Base-by-base conservation (phyloP, 2,113 vertebrate genomes). In the Urocitellus parryii region DNA sequence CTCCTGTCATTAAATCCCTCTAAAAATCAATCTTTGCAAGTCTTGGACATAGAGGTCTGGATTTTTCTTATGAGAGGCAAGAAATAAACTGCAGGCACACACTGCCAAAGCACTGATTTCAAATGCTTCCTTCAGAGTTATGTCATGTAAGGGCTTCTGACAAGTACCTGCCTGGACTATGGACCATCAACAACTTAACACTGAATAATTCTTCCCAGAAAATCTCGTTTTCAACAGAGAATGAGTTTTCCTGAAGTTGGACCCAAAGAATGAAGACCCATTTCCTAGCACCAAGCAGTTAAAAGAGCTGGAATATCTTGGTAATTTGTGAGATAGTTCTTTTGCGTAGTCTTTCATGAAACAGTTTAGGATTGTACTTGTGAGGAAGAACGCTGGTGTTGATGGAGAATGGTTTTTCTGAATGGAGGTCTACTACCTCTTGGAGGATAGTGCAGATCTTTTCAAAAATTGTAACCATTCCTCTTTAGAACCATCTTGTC, bases 41-140 rank as follows among this genome's bases (percentile, higher is more conserved):
- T 70, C 98, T 98, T 81, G 99, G 99, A 77, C 99, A 92, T 98
- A 99, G 70, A 99, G 98, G 32, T 13, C 37, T 98, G 13, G 9
- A 98, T 99, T 98, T 99, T 99, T 97, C 99, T 99, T 77, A 99
- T 99, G 97, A 99, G 99, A 98, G 99, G 99, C 98, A 99, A 98
- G 97, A 99, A 99, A 98, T 25, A 98, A 99, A 98, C 99, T 99
- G 98, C 99, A 99, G 16, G 99, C 99, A 97, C 99, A 99, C 95
- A 65, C 12, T 34, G 11, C 97, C 81, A 98, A 97, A 99, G 99
- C 99, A 97, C 99, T 90, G 99, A 99, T 98, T 99, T 99, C 98
- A 99, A 99, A 99, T 97, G 99, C 99, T 97, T 99, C 99, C 96
- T 99, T 99, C 98, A 99, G 98, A 97, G 99, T 99, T 99, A 99